Percentiles rank a stretch among this genome's conserved stretches.
phyloP scores from a whole-genome alignment of 2,888 invertebrate genomes.

The Diarsia brunnea region DNA sequence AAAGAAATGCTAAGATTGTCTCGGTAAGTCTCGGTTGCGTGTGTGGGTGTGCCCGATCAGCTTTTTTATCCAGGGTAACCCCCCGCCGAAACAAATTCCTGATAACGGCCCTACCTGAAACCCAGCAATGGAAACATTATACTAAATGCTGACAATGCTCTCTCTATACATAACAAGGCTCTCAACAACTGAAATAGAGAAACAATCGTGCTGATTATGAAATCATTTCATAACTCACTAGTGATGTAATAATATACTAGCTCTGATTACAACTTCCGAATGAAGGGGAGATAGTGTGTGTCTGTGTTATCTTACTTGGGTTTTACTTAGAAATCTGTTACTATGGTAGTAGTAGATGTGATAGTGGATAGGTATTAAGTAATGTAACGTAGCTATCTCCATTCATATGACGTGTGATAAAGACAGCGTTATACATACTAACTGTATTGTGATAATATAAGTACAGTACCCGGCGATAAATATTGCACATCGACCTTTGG shows the following conservation, averaged over 20 bases:
- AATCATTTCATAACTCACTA: constrained; percentile 28
- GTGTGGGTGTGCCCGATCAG: too few relatives aligned
- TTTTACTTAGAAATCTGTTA: constrained; percentile 38
- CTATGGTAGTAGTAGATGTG: constrained; percentile 21
- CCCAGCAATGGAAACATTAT: background rate
- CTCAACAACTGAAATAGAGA: constrained; percentile 4
- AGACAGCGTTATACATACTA: background rate
- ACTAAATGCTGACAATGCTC: background rate
- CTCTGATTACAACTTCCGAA: constrained; percentile 40
- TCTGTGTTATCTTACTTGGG: constrained; percentile 40
- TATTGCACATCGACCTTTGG: too few relatives aligned
- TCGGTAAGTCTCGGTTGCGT: too few relatives aligned
- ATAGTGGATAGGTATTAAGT: constrained; percentile 5
- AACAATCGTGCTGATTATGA: constrained; percentile 2
- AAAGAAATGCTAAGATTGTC: background rate
- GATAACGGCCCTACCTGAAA: too few relatives aligned
- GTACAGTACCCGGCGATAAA: too few relatives aligned
- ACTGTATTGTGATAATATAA: background rate
- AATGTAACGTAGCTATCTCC: background rate
- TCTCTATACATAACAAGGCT: background rate
- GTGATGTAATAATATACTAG: constrained; percentile 36
- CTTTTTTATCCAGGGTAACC: too few relatives aligned
- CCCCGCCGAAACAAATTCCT: too few relatives aligned
- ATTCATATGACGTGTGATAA: constrained; percentile 10
- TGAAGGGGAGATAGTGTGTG: constrained; percentile 27